Percentiles rank a stretch among this genome's conserved stretches.
Conservation (phyloP, 2,888 invertebrate species). For the Ischnura elegans region DNA sequence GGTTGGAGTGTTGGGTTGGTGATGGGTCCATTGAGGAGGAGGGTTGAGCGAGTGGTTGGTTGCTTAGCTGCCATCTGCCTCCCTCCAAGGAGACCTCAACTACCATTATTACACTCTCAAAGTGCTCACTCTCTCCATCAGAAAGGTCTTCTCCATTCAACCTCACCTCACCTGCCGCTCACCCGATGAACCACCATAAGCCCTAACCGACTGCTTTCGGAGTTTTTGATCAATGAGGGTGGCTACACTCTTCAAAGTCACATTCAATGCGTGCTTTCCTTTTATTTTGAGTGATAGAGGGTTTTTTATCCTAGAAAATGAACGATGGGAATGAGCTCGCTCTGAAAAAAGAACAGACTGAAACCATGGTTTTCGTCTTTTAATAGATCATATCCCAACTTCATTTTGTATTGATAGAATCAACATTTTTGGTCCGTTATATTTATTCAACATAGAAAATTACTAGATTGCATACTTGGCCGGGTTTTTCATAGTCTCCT, state of each 20-base stretch:
- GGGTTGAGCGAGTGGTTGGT: not conserved
- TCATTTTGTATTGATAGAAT: too few species aligned
- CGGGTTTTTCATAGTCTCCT: too few species aligned
- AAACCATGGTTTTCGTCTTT: too few species aligned
- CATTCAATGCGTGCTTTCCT: not conserved
- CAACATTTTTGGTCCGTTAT: too few species aligned
- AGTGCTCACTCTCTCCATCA: not conserved
- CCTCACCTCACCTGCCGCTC: not conserved
- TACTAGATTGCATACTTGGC: too few species aligned
- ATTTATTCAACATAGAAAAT: too few species aligned
- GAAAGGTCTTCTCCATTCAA: not conserved
- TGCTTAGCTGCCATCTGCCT: not conserved
- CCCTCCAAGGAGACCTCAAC: not conserved
- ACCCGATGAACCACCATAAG: not conserved
- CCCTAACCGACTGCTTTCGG: not conserved
- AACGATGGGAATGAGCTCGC: too few species aligned
- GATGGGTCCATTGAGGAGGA: not conserved
- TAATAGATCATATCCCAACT: too few species aligned
- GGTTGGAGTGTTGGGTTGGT: not conserved
- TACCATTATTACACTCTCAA: not conserved
- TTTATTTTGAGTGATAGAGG: not conserved
- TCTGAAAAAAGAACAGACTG: too few species aligned
- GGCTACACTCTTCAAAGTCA: not conserved
- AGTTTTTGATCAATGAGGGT: not conserved
- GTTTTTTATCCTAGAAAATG: not conserved